A percentile compares a stretch with the other conserved stretches of the same genome.
Evolutionary conservation across 1,140 invertebrate genomes (phyloP).

Genomic region (Drosophila varians): DNA sequence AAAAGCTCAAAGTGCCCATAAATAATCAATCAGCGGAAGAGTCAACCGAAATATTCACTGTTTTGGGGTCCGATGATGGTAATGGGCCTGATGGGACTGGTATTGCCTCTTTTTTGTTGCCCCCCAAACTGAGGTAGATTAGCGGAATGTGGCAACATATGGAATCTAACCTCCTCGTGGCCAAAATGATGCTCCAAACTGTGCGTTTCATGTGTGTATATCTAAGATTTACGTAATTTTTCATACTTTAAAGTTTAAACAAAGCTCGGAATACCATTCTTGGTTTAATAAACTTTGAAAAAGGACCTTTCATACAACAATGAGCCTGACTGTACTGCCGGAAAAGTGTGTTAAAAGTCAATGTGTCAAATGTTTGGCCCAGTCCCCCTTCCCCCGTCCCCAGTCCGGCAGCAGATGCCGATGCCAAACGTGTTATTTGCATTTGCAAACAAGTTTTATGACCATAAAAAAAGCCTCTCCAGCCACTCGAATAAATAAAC

Average conservation of each 20-base stretch:
- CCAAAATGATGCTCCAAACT: constrained; percentile 9
- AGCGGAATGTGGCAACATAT: constrained; percentile 25
- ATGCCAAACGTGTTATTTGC: constrained; percentile 39
- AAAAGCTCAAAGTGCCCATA: constrained; percentile 32
- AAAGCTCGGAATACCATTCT: no score
- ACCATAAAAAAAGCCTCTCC: neutral
- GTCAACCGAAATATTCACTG: constrained; percentile 34
- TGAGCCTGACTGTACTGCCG: neutral
- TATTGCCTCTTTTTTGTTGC: neutral
- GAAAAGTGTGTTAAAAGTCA: constrained; percentile 37
- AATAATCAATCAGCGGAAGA: constrained; percentile 50
- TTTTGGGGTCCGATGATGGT: constrained; percentile 21
- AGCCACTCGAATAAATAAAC: neutral
- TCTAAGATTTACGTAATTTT: neutral
- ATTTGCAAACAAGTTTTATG: constrained; percentile 31
- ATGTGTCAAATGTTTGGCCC: constrained; percentile 43
- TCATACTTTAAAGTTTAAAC: neutral
- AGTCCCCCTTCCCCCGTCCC: no score
- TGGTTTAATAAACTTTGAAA: no score
- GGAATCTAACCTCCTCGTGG: constrained; percentile 5
- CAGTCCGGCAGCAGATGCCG: constrained; percentile 14
- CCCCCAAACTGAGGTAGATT: constrained; percentile 6
- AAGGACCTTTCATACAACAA: neutral
- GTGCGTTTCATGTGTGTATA: neutral
- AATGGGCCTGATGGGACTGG: constrained; percentile 20